These are phyloP conservation scores for Stratiolaelaps scimitus DNA, from an alignment of 1,140 invertebrate genomes.

Conservation along the genomic window DNA sequence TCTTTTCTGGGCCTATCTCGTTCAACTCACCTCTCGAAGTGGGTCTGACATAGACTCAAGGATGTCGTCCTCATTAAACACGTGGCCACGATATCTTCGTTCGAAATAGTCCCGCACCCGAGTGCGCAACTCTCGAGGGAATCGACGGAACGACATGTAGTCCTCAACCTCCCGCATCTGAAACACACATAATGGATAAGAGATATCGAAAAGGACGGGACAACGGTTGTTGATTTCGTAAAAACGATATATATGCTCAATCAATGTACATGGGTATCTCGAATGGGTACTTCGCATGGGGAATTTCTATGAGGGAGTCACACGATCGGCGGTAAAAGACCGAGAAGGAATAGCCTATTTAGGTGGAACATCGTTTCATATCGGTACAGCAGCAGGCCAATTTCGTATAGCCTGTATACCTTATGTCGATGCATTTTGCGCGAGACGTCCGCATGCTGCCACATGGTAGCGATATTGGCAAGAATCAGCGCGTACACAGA, in stretches of 20 bases:
- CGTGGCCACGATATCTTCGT: slow-evolving; percentile 16
- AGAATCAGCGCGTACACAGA: slow-evolving; percentile 22
- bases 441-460: slow-evolving; percentile 25
- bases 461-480: slow-evolving; percentile 15
- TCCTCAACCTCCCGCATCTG: slow-evolving; percentile 26
- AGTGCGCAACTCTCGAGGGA: slow-evolving; percentile 13
- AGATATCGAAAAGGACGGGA: too few relatives aligned
- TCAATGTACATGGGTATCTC: too few relatives aligned
- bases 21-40: slow-evolving; percentile 4
- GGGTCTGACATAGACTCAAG: slow-evolving; percentile 21
- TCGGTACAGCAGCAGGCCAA: too few relatives aligned
- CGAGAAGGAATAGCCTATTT: too few relatives aligned
- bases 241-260: too few relatives aligned
- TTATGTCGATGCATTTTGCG: slow-evolving; percentile 18
- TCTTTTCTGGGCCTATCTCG: too few relatives aligned
- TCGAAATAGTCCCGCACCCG: slow-evolving; percentile 23
- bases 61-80: slow-evolving; percentile 25
- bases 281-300: too few relatives aligned
- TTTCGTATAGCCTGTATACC: background rate
- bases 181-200: too few relatives aligned
- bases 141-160: slow-evolving; percentile 27
- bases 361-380: too few relatives aligned
- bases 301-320: too few relatives aligned
- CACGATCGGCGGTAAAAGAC: too few relatives aligned
- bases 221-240: too few relatives aligned